Evolutionary conservation across 2,797 vertebrate genomes (phyloP).

Genomic region (Phalanger gymnotis): DNA sequence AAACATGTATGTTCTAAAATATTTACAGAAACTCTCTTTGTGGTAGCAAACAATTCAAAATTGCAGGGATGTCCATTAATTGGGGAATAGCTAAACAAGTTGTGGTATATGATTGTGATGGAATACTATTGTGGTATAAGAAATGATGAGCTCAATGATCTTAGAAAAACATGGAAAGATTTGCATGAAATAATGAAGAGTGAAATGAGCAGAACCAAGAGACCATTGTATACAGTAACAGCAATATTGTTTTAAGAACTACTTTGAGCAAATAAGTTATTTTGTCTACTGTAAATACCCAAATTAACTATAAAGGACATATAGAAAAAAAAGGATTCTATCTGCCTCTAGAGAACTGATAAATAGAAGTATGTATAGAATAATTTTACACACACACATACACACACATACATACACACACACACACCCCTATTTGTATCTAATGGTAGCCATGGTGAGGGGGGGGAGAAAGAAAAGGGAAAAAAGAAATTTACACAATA

Average conservation of each 20-base stretch:
- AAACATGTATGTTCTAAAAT: not conserved
- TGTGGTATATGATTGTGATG: not conserved
- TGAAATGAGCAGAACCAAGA: not conserved
- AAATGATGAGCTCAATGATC: not conserved
- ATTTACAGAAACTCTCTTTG: not conserved
- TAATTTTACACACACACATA: too few relatives aligned
- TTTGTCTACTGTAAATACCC: not conserved
- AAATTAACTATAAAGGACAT: not conserved
- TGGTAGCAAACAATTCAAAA: not conserved
- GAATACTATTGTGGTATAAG: not conserved
- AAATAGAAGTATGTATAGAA: not conserved
- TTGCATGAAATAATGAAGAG: not conserved
- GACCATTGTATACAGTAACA: not conserved
- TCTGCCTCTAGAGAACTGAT: not conserved
- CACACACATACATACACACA: not conserved
- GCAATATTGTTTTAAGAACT: not conserved
- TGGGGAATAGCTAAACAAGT: not conserved
- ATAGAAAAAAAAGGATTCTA: too few relatives aligned
- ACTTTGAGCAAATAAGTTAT: not conserved
- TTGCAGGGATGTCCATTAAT: not conserved
- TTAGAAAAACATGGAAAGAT: too few relatives aligned
- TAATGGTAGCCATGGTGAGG: not conserved
- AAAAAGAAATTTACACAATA: not conserved
- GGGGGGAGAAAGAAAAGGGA: not conserved
- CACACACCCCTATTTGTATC: not conserved